Conservation (phyloP, 2,113 vertebrate genomes). For the Pseudolaguvia tuberculata region DNA sequence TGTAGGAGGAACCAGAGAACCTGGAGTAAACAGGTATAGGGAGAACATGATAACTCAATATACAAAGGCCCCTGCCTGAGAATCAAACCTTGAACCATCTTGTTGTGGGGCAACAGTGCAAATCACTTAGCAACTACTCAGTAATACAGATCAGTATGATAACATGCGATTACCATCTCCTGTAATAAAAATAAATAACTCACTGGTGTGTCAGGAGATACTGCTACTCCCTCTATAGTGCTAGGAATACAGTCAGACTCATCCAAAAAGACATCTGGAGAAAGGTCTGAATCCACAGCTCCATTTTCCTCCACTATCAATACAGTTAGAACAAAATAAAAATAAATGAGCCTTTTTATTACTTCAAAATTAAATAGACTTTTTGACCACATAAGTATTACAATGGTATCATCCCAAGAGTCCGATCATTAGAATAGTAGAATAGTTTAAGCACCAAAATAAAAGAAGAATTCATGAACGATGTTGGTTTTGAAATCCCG, state of each 20-base stretch:
- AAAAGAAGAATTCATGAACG: no score
- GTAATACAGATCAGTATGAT: no score
- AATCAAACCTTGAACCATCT: no score
- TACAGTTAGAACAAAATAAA: not conserved
- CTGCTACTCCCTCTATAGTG: slow-evolving; percentile 43
- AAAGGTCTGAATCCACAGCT: slow-evolving; percentile 39
- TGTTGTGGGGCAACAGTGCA: no score
- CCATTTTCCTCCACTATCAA: slow-evolving; percentile 25
- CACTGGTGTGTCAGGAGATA: slow-evolving; percentile 60
- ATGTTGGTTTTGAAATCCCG: not conserved
- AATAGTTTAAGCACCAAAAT: no score
- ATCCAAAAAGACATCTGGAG: slow-evolving; percentile 67
- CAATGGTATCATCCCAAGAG: not conserved
- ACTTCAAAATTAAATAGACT: not conserved
- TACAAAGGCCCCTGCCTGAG: no score
- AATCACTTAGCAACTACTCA: no score
- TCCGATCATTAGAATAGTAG: no score
- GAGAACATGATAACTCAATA: no score
- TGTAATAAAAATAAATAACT: slow-evolving; percentile 41
- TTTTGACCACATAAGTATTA: not conserved
- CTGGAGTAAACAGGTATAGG: no score
- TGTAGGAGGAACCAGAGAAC: no score
- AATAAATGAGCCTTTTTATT: not conserved
- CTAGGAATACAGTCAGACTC: slow-evolving; percentile 50
- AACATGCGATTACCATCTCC: no score